phyloP scores from a whole-genome alignment of 1,140 invertebrate genomes.

The Centruroides sculpturatus region DNA sequence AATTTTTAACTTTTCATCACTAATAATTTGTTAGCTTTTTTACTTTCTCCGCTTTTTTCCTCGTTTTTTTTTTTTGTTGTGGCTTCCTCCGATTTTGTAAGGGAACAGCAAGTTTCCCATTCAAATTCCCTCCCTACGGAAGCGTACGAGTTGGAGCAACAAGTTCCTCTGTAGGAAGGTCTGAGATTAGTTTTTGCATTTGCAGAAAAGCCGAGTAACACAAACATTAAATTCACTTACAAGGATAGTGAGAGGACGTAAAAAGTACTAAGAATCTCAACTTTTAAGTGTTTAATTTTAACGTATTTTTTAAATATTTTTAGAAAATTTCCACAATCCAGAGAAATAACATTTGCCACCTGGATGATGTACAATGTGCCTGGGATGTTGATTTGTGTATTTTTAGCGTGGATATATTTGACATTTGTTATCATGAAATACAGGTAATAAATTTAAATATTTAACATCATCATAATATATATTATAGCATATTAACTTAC shows the following conservation, averaged over 20 bases:
- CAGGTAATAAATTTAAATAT: not conserved
- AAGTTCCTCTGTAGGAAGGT: too few species aligned
- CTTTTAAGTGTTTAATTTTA: not conserved
- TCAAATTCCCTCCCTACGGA: too few species aligned
- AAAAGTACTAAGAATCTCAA: not conserved
- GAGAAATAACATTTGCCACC: conserved; percentile 48
- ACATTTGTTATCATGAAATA: conserved; percentile 55
- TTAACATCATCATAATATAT: not conserved
- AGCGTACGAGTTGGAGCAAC: too few species aligned
- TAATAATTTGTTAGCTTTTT: too few species aligned
- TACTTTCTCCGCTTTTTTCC: too few species aligned
- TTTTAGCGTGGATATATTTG: conserved; percentile 50
- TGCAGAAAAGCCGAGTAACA: too few species aligned
- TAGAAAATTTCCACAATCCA: conserved; percentile 10
- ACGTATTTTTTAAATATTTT: not conserved
- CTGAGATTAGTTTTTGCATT: not conserved
- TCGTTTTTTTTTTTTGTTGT: too few species aligned
- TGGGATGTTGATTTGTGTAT: conserved; percentile 52
- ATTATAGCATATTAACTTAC: not conserved
- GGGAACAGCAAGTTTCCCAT: too few species aligned
- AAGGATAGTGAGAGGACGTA: not conserved
- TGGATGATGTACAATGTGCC: conserved; percentile 54
- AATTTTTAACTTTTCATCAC: too few species aligned
- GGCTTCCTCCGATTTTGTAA: too few species aligned
- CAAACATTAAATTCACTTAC: not conserved